Percentiles rank a stretch among this genome's conserved stretches.
These are phyloP conservation scores for Anolis sagrei DNA, from an alignment of 2,113 vertebrate genomes.

Conservation along the genomic window DNA sequence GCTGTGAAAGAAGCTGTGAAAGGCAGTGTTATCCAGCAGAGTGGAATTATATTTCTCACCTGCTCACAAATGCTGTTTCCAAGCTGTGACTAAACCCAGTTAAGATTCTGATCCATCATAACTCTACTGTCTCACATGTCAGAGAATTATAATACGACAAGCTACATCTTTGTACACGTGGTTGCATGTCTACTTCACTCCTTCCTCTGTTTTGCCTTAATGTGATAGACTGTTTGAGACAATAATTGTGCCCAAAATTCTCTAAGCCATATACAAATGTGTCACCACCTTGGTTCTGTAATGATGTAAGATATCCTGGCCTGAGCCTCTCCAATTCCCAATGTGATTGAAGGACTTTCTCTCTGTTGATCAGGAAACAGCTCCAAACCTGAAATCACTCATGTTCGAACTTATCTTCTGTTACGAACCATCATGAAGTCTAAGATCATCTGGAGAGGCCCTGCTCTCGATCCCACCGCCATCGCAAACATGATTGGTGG, in stretches of 20 bases:
- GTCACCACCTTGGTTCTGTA: too few relatives aligned
- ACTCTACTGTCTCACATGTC: background rate
- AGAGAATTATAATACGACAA: background rate
- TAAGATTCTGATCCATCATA: background rate
- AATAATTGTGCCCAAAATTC: conserved; percentile 11
- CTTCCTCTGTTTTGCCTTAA: conserved; percentile 67
- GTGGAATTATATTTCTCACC: background rate
- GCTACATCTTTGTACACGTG: background rate
- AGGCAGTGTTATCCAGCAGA: background rate
- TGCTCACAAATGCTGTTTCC: background rate
- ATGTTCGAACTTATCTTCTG: too few relatives aligned
- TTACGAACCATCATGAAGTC: too few relatives aligned
- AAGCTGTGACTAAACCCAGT: background rate
- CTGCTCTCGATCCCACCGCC: too few relatives aligned
- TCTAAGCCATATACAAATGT: too few relatives aligned
- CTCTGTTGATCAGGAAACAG: too few relatives aligned
- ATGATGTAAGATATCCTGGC: too few relatives aligned
- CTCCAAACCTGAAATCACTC: too few relatives aligned
- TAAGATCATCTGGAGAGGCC: too few relatives aligned
- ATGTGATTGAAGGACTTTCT: too few relatives aligned
- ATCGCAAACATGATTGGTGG: too few relatives aligned
- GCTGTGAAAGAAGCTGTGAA: background rate
- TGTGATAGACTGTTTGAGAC: conserved; percentile 78
- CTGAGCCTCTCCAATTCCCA: too few relatives aligned
- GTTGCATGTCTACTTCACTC: background rate